Evolutionary conservation across 2,888 invertebrate genomes (phyloP), one percentile per base, ranked within the genome.

Genomic region (Tipula confusa): DNA sequence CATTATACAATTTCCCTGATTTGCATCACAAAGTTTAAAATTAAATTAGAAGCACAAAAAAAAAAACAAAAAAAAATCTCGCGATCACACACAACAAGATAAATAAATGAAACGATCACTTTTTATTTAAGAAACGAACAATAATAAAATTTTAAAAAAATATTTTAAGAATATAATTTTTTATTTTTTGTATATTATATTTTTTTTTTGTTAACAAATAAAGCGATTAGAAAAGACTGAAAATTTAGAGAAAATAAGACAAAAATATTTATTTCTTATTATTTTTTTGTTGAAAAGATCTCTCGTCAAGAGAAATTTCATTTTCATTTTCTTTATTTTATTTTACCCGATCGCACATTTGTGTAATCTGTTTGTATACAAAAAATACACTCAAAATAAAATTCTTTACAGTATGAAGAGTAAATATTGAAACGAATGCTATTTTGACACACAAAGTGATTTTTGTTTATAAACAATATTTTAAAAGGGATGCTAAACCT

Each of bases 181-280:
- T 36, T 43, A 15, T 15, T 15, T 15, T 43, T 15, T n/a, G 15
- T 43, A 7, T 64, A 9, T 24, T 3, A 33, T 33, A 33, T 3
- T 33, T 33, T 24, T 64, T 64, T 64, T 64, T 64, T 64, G 64
- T 64, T 64, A 64, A 64, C 64, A 64, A 64, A 24, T 64, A 64
- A 64, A 64, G 64, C 64, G 64, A 64, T 64, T 64, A 64, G 64
- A 64, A 64, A 64, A 64, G 64, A 64, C 64, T 64, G 64, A 64
- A 64, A 64, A 64, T 64, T 64, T 64, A 24, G 64, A 64, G 64
- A 64, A 64, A 64, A 64, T 64, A 64, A 64, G 64, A 24, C 64
- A 64, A 64, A 64, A 64, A 24, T 64, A 64, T 64, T 9, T 43
- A 43, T 43, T 43, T 43, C 43, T 64, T 64, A 64, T 24, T 9